A percentile compares a stretch with the other conserved stretches of the same genome.
Evolutionary conservation across 2,113 vertebrate species (phyloP).

Genomic region (Todiramphus chloris): DNA sequence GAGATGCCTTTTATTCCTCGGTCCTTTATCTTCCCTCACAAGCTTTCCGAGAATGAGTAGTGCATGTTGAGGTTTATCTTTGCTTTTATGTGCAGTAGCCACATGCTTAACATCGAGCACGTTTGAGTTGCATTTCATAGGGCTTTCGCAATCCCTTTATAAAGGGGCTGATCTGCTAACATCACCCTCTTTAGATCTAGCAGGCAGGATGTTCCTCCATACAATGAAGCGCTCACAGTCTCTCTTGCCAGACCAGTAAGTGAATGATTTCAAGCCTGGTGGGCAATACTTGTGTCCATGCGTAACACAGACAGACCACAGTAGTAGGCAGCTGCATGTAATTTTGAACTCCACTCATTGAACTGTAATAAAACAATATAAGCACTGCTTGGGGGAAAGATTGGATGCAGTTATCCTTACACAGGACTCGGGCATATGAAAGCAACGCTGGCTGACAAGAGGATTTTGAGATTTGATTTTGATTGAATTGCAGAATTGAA

Average conservation of each 20-base stretch:
- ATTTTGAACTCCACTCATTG: slow-evolving; percentile 89
- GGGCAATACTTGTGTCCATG: slow-evolving; percentile 79
- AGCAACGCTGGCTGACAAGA: slow-evolving; percentile 83
- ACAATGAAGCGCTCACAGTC: slow-evolving; percentile 73
- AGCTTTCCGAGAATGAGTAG: slow-evolving; percentile 72
- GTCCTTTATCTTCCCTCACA: slow-evolving; percentile 77
- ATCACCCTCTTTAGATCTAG: slow-evolving; percentile 78
- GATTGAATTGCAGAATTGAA: slow-evolving; percentile 87
- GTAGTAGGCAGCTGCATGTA: slow-evolving; percentile 86
- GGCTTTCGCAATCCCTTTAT: slow-evolving; percentile 79
- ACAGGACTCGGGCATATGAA: slow-evolving; percentile 80
- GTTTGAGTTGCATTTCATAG: slow-evolving; percentile 77
- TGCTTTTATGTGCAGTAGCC: slow-evolving; percentile 79
- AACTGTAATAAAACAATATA: slow-evolving; percentile 93
- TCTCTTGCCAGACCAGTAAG: slow-evolving; percentile 76
- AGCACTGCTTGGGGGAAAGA: slow-evolving; percentile 83
- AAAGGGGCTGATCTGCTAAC: slow-evolving; percentile 82
- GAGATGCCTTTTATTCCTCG: slow-evolving; percentile 72
- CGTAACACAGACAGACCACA: slow-evolving; percentile 77
- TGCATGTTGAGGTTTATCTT: slow-evolving; percentile 79
- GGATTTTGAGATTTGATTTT: slow-evolving; percentile 87
- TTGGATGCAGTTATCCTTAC: slow-evolving; percentile 83
- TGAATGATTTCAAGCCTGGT: slow-evolving; percentile 85
- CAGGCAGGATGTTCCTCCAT: slow-evolving; percentile 77
- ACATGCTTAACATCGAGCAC: slow-evolving; percentile 77